A percentile compares a stretch with the other conserved stretches of the same genome.
phyloP scores from a whole-genome alignment of 2,888 invertebrate species.

The Sinotaia quadrata region DNA sequence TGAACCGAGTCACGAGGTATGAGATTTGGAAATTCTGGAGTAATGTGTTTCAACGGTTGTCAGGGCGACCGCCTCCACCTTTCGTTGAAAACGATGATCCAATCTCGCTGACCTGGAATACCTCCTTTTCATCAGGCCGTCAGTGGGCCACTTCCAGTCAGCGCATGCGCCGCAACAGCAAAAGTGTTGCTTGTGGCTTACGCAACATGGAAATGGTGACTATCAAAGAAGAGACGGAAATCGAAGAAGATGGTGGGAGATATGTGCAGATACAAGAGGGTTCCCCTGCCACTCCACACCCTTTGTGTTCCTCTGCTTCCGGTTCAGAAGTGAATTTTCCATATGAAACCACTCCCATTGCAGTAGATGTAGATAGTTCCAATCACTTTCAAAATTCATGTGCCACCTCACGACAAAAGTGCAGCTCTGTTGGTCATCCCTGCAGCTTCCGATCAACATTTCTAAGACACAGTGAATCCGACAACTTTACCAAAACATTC shows the following conservation, averaged over 20 bases:
- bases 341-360: too few species aligned
- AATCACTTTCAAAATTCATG: too few species aligned
- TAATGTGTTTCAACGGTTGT: constrained; percentile 30
- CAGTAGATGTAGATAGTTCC: too few species aligned
- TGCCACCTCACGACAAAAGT: too few species aligned
- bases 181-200: background rate
- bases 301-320: background rate
- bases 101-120: constrained; percentile 44
- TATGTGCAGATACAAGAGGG: background rate
- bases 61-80: constrained; percentile 27
- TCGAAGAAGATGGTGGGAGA: constrained; percentile 4
- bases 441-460: too few species aligned
- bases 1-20: constrained; percentile 52
- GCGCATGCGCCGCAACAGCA: background rate
- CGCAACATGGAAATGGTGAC: constrained; percentile 22
- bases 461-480: too few species aligned
- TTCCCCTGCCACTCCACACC: background rate
- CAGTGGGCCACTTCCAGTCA: constrained; percentile 26
- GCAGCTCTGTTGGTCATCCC: too few species aligned
- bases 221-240: constrained; percentile 28
- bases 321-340: too few species aligned
- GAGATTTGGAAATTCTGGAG: constrained; percentile 51
- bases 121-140: constrained; percentile 32
- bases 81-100: constrained; percentile 43
- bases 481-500: too few species aligned